Conservation (phyloP, 2,113 vertebrate genomes). For the Sylvietta virens region DNA sequence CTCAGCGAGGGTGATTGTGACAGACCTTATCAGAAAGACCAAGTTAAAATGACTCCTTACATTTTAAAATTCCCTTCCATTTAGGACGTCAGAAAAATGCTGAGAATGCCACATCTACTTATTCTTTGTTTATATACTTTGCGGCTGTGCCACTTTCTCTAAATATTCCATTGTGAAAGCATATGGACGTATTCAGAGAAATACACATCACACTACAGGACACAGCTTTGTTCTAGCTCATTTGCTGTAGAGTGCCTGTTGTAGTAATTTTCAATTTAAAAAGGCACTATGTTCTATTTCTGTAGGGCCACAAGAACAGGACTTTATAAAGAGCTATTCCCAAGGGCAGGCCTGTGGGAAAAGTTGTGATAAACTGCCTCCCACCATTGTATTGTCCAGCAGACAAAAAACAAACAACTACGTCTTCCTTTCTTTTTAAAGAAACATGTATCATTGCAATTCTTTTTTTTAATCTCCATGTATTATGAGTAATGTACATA, state of each 20-base stretch:
- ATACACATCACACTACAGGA: not conserved
- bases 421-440: constrained; percentile 56
- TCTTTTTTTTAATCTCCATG: not conserved
- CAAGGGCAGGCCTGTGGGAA: constrained; percentile 63
- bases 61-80: not conserved
- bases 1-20: not conserved
- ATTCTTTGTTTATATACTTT: not conserved
- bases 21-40: not conserved
- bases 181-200: not conserved
- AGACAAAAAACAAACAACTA: constrained; percentile 61
- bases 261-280: constrained; percentile 37
- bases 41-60: not conserved
- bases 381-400: constrained; percentile 71
- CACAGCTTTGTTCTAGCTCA: not conserved
- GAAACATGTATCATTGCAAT: not conserved
- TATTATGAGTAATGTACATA: not conserved
- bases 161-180: not conserved
- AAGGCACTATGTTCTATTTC: constrained; percentile 55
- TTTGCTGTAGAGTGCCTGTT: not conserved
- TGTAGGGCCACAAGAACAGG: not conserved
- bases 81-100: not conserved
- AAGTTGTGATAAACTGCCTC: constrained; percentile 61
- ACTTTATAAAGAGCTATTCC: constrained; percentile 57
- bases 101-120: not conserved
- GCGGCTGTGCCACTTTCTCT: not conserved